These are phyloP conservation scores for Pseudococcus jackbeardsleyi DNA, from an alignment of 2,888 invertebrate species.

Conservation along the genomic window DNA sequence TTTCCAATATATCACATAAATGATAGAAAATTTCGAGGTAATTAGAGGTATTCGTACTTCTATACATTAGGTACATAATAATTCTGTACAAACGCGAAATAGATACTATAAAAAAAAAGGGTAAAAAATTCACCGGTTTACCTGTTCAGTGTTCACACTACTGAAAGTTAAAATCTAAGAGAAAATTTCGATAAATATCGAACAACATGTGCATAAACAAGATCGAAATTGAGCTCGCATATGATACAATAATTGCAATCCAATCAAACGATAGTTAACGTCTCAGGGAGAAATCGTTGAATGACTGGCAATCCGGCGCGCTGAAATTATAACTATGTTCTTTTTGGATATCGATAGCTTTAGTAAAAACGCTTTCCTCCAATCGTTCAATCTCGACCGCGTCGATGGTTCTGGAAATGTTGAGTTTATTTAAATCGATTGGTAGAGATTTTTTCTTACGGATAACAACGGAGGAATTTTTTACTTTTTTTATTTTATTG, in stretches of 20 bases:
- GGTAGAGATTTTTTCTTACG: not conserved
- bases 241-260: not conserved
- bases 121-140: not conserved
- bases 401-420: not conserved
- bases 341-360: not conserved
- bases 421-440: not conserved
- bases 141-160: no score
- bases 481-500: not conserved
- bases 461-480: not conserved
- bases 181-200: not conserved
- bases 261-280: not conserved
- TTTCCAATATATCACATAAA: not conserved
- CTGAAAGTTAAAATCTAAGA: no score
- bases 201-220: no score
- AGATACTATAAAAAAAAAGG: not conserved
- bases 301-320: not conserved
- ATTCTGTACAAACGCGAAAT: not conserved
- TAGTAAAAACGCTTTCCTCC: not conserved
- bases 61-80: not conserved
- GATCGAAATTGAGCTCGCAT: no score
- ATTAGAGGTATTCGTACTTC: not conserved
- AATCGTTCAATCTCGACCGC: not conserved
- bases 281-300: not conserved
- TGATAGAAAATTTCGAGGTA: not conserved
- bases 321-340: slow-evolving; percentile 2